Conservation (phyloP, 2,888 invertebrate species). For the Capitulum mitella region DNA sequence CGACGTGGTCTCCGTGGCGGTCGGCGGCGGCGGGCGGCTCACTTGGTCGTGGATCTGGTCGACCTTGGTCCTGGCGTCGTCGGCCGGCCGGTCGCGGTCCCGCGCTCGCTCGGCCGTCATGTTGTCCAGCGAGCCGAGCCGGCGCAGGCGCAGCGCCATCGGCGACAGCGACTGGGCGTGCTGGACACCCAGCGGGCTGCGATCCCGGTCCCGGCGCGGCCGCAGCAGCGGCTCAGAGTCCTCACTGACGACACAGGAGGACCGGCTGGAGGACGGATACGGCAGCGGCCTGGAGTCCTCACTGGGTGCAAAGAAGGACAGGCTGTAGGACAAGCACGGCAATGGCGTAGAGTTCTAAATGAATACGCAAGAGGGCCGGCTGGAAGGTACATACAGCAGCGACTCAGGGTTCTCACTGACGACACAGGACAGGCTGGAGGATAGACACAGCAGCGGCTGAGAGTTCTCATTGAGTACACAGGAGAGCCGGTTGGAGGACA, state of each 20-base stretch:
- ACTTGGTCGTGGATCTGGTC: constrained; percentile 13
- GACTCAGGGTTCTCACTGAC: not conserved
- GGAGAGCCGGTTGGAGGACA: not conserved
- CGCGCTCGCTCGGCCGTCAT: not conserved
- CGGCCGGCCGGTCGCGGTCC: not conserved
- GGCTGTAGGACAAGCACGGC: not conserved
- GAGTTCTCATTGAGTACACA: not conserved
- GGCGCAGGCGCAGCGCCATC: constrained; percentile 5
- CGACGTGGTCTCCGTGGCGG: too few species aligned
- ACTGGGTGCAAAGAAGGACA: not conserved
- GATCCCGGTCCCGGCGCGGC: not conserved
- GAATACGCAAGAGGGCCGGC: not conserved
- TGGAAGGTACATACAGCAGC: not conserved
- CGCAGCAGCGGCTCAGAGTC: constrained; percentile 22
- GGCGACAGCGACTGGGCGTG: not conserved
- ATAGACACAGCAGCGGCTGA: constrained; percentile 4
- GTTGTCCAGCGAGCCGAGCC: constrained; percentile 19
- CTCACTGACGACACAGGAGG: not conserved
- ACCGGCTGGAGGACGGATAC: not conserved
- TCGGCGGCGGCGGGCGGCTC: not conserved
- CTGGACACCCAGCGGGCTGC: not conserved
- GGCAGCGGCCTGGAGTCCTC: not conserved
- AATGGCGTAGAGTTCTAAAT: constrained; percentile 7
- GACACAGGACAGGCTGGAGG: not conserved
- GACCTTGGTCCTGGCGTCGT: not conserved